Base-by-base conservation (phyloP, 2,113 vertebrate species). In the Centrocercus urophasianus region DNA sequence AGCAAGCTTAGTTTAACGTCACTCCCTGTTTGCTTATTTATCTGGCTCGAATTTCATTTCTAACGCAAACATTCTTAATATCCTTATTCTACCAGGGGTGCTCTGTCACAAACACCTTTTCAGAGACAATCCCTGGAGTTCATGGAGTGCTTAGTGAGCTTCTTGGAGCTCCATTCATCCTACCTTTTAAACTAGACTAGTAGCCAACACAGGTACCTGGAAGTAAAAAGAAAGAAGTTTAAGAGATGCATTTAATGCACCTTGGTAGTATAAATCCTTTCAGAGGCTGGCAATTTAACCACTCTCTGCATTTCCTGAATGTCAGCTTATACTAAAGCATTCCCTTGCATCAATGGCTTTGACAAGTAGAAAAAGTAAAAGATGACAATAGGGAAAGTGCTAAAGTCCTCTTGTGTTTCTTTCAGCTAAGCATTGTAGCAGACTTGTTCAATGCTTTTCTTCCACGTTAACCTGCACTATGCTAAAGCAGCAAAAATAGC, bases 181-280 rank as follows among this genome's bases (percentile, higher is more conserved):
- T 90, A 59, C 76, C 77, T 95, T 91, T 85, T 77, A 82, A 76
- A 82, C 74, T 88, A 93, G 30, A 85, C 80, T 79, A 83, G 50
- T 32, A 86, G 75, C 70, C 77, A 94, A 61, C 52, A 11, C 76
- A 88, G 70, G 83, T 81, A 90, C 54, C 76, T 88, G 67, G 59
- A 85, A 90, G 56, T 90, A 83, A 91, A 86, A 90, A 81, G 61
- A 63, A 86, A 79, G 73, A 76, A 21, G 18, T 79, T 74, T 83
- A 89, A 92, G 83, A 91, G 96, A 90, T 92, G 96, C 93, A 61
- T 69, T 91, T 83, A 91, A 93, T 97, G 96, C 97, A 98, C 86
- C 97, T 86, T 0, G 30, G 92, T 64, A 87, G 59, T 48, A 87
- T 34, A 94, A 95, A 95, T 83, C 86, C 67, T 94, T 84, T 60